These are phyloP conservation scores for Disparrhopalites patrizii DNA, from an alignment of 2,888 invertebrate species.

Conservation along the genomic window DNA sequence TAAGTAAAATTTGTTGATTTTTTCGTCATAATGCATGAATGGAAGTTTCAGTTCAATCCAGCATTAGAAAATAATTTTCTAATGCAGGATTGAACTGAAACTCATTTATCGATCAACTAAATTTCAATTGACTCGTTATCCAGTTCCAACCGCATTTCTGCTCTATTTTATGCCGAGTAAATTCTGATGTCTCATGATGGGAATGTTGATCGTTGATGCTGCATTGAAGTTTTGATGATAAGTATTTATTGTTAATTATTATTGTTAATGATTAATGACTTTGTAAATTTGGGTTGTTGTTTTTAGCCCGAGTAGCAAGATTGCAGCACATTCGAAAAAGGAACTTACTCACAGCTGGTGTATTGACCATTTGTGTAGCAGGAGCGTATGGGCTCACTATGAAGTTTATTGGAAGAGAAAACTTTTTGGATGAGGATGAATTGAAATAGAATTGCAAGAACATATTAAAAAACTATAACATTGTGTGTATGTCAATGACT, in stretches of 20 bases:
- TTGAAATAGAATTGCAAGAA: constrained; percentile 13
- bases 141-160: too few relatives aligned
- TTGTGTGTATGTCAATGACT: too few relatives aligned
- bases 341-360: constrained; percentile 65
- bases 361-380: constrained; percentile 64
- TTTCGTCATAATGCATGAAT: too few relatives aligned
- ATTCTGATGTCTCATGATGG: too few relatives aligned
- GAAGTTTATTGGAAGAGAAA: constrained; percentile 79
- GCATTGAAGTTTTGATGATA: not conserved
- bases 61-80: too few relatives aligned
- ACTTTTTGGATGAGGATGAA: constrained; percentile 88
- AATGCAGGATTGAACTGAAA: too few relatives aligned
- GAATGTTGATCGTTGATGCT: constrained; percentile 14
- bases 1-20: too few relatives aligned
- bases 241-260: not conserved
- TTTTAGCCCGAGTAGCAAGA: constrained; percentile 62
- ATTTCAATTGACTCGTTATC: too few relatives aligned
- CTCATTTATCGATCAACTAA: too few relatives aligned
- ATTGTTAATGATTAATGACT: constrained; percentile 33
- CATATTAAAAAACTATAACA: too few relatives aligned
- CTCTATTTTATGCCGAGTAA: too few relatives aligned
- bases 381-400: constrained; percentile 84
- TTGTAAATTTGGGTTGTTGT: not conserved
- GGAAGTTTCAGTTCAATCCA: too few relatives aligned
- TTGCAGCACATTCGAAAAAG: constrained; percentile 61